Evolutionary conservation across 2,888 invertebrate species (phyloP).

Genomic region (Metellina segmentata): DNA sequence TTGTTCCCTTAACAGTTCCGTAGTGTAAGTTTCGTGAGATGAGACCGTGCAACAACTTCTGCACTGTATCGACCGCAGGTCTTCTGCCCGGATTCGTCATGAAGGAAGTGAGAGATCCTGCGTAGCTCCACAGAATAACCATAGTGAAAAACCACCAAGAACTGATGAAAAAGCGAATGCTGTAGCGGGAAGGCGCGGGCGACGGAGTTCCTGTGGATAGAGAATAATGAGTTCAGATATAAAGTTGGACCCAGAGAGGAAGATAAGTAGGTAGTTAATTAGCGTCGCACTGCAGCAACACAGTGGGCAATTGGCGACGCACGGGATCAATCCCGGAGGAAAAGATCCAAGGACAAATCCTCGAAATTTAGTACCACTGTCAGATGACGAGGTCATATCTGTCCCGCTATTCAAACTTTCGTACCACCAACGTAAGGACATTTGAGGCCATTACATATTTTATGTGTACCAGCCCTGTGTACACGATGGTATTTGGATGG

Average conservation of each 20-base stretch:
- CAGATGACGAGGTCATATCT: too few relatives aligned
- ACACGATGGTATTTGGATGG: too few relatives aligned
- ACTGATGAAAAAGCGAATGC: conserved; percentile 67
- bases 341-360: too few relatives aligned
- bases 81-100: conserved; percentile 68
- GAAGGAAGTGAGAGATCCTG: conserved; percentile 64
- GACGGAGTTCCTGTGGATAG: conserved; percentile 47
- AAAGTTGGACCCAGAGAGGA: neutral
- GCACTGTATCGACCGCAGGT: conserved; percentile 49
- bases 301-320: too few relatives aligned
- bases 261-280: too few relatives aligned
- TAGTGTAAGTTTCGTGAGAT: conserved; percentile 14
- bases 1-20: conserved; percentile 47
- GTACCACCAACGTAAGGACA: too few relatives aligned
- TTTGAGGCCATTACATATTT: too few relatives aligned
- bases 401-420: too few relatives aligned
- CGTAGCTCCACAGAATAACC: conserved; percentile 67
- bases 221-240: neutral
- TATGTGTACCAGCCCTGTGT: too few relatives aligned
- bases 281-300: too few relatives aligned
- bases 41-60: conserved; percentile 28
- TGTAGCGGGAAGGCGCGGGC: conserved; percentile 49
- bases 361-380: too few relatives aligned
- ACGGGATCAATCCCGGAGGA: too few relatives aligned
- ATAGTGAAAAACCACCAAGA: conserved; percentile 72